Evolutionary conservation across 2,113 vertebrate genomes (phyloP).

Genomic region (Cinclus cinclus): DNA sequence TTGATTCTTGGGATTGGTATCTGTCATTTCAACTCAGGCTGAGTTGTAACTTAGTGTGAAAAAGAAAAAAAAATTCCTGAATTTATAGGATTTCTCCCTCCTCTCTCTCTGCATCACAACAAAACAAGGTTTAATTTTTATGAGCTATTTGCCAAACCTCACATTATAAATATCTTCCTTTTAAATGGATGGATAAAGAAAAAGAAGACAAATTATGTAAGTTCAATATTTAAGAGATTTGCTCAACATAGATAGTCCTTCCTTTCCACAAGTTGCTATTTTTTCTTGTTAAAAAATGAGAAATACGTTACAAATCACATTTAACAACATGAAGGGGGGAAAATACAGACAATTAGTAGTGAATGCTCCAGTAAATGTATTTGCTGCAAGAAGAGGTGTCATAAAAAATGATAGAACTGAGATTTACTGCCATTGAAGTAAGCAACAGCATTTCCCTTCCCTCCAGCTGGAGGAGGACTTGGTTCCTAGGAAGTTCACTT

Average conservation of each 20-base stretch:
- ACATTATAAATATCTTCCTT: not conserved
- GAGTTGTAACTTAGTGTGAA: not conserved
- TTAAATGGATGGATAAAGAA: not conserved
- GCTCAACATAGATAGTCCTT: not conserved
- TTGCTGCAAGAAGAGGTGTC: not conserved
- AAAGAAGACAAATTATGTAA: not conserved
- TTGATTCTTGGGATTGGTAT: not conserved
- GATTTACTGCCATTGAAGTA: slow-evolving; percentile 19
- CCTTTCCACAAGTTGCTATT: not conserved
- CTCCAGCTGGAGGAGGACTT: slow-evolving; percentile 28
- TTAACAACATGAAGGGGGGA: not conserved
- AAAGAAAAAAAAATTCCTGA: not conserved
- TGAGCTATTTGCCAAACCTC: not conserved
- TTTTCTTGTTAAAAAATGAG: not conserved
- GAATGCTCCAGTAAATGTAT: not conserved
- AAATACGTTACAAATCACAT: not conserved
- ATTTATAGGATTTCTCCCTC: not conserved
- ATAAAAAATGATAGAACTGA: not conserved
- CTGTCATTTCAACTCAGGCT: not conserved
- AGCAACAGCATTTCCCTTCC: slow-evolving; percentile 1
- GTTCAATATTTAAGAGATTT: not conserved
- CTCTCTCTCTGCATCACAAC: not conserved
- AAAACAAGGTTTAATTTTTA: not conserved
- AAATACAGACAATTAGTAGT: not conserved
- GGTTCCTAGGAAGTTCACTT: slow-evolving; percentile 54